Evolutionary conservation across 1,140 invertebrate species (phyloP).

Genomic region (Berghia stephanieae): DNA sequence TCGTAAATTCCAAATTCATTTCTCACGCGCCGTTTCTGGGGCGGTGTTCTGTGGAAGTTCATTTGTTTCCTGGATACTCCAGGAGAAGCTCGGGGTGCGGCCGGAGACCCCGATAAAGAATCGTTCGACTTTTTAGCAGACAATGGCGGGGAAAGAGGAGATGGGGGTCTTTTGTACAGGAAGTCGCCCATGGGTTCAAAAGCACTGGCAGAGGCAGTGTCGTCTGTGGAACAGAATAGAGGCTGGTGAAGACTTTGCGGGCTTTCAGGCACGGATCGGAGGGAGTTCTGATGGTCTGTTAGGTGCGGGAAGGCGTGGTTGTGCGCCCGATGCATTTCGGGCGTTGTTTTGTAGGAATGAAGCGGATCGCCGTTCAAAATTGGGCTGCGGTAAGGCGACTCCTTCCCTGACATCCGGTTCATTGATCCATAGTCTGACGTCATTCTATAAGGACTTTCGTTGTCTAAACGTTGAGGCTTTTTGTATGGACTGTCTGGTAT

Average conservation of each 20-base stretch:
- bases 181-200: slow-evolving; percentile 39
- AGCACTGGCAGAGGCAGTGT: slow-evolving; percentile 8
- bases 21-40: slow-evolving; percentile 32
- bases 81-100: slow-evolving; percentile 38
- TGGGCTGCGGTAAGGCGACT: slow-evolving; percentile 30
- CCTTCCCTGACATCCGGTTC: slow-evolving; percentile 9
- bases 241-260: no score
- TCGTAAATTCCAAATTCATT: slow-evolving; percentile 38
- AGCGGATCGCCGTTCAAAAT: slow-evolving; percentile 10
- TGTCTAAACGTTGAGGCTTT: background rate
- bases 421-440: background rate
- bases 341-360: background rate
- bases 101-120: slow-evolving; percentile 37
- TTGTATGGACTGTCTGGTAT: slow-evolving; percentile 35
- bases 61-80: slow-evolving; percentile 35
- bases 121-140: slow-evolving; percentile 39
- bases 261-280: slow-evolving; percentile 25
- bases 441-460: slow-evolving; percentile 21
- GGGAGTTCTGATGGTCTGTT: slow-evolving; percentile 29
- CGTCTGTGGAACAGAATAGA: no score
- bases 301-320: background rate
- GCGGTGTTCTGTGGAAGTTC: slow-evolving; percentile 35
- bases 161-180: slow-evolving; percentile 42
- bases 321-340: slow-evolving; percentile 2
- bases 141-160: slow-evolving; percentile 37